Conservation (phyloP, 2,888 invertebrate genomes). For the Hecatera dysodea region DNA sequence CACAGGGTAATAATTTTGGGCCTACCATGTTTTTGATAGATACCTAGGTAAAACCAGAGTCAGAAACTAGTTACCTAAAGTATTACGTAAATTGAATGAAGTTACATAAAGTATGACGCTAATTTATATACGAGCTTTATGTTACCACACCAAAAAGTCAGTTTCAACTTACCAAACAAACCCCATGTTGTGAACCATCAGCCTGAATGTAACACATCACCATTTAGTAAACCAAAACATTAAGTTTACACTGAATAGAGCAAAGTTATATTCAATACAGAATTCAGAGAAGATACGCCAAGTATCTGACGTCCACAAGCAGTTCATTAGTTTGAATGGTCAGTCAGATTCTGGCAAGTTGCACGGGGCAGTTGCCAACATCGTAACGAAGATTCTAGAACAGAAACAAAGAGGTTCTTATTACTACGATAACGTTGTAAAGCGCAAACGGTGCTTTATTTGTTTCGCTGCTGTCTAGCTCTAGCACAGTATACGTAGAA, state of each 20-base stretch:
- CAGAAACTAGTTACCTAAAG: no score
- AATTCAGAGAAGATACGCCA: constrained; percentile 17
- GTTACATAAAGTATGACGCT: no score
- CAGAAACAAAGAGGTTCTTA: constrained; percentile 66
- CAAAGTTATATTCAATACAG: constrained; percentile 38
- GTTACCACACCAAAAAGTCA: no score
- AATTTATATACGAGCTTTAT: no score
- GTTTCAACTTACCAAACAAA: no score
- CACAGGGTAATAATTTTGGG: background rate
- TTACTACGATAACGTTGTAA: constrained; percentile 56
- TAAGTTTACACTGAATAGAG: background rate
- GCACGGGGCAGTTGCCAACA: constrained; percentile 68
- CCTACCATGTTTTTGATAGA: background rate
- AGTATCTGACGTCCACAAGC: constrained; percentile 58
- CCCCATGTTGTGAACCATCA: background rate
- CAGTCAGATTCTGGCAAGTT: constrained; percentile 76
- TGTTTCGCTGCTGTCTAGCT: constrained; percentile 21
- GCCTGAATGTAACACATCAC: background rate
- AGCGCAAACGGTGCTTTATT: constrained; percentile 45
- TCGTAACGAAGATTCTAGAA: constrained; percentile 62
- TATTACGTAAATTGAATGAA: no score
- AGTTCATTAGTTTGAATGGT: constrained; percentile 78
- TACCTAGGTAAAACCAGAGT: no score
- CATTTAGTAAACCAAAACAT: background rate
- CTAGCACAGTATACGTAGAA: background rate